A percentile compares a stretch with the other conserved stretches of the same genome.
These are phyloP conservation scores for Botia kubotai DNA, from an alignment of 2,797 vertebrate genomes.

Conservation along the genomic window DNA sequence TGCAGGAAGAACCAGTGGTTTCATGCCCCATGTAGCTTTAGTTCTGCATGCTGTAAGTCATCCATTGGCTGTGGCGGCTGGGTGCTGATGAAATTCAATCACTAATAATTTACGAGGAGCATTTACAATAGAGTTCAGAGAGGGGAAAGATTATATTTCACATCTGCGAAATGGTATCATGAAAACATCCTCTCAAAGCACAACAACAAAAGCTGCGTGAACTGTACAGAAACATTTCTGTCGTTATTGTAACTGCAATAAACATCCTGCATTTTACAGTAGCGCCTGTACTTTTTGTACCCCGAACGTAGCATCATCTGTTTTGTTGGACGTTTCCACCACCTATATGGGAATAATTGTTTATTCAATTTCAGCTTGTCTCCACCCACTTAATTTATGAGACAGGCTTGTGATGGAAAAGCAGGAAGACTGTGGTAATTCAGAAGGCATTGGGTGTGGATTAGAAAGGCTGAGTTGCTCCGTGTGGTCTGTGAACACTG, in stretches of 20 bases:
- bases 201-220: constrained; percentile 42
- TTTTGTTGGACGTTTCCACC: constrained; percentile 52
- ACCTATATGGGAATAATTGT: constrained; percentile 53
- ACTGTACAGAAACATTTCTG: constrained; percentile 12
- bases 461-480: constrained; percentile 30
- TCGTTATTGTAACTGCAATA: neutral
- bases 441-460: constrained; percentile 39
- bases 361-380: constrained; percentile 61
- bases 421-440: constrained; percentile 54
- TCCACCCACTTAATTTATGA: constrained; percentile 56
- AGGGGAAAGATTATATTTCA: constrained; percentile 70
- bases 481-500: constrained; percentile 21
- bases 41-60: constrained; percentile 36
- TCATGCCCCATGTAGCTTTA: constrained; percentile 1
- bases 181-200: constrained; percentile 57
- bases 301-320: constrained; percentile 54
- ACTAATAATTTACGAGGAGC: constrained; percentile 71
- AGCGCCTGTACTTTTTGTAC: constrained; percentile 44
- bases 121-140: constrained; percentile 67
- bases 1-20: constrained; percentile 9
- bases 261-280: neutral
- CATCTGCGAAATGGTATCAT: constrained; percentile 64
- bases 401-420: constrained; percentile 53
- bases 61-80: constrained; percentile 65
- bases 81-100: constrained; percentile 76